phyloP scores from a whole-genome alignment of 2,797 vertebrate species.

The Pipistrellus nathusii region DNA sequence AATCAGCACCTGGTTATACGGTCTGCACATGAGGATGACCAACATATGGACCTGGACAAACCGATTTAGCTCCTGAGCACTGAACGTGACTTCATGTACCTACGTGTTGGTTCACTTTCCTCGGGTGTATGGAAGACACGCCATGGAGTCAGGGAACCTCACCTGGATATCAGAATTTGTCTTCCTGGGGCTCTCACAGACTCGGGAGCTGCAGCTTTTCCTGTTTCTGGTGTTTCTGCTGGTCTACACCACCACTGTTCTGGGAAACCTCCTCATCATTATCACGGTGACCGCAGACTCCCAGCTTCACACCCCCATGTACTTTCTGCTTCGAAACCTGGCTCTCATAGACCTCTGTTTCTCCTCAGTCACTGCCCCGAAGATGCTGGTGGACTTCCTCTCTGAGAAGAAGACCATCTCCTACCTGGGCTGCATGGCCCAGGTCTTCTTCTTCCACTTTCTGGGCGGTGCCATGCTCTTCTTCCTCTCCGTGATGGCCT shows the following conservation, averaged over 20 bases:
- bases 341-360: conserved; percentile 73
- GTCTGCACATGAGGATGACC: neutral
- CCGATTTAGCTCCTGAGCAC: neutral
- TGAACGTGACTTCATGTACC: neutral
- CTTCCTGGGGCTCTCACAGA: conserved; percentile 59
- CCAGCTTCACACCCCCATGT: conserved; percentile 70
- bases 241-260: neutral
- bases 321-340: conserved; percentile 74
- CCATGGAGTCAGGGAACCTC: conserved; percentile 32
- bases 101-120: neutral
- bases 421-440: conserved; percentile 70
- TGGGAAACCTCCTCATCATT: conserved; percentile 71
- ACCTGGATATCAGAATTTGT: conserved; percentile 45
- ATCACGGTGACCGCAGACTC: conserved; percentile 56
- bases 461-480: conserved; percentile 76
- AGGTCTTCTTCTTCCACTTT: conserved; percentile 81
- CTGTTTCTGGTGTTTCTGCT: conserved; percentile 73
- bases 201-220: neutral
- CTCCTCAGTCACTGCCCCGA: conserved; percentile 73
- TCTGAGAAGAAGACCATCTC: conserved; percentile 72
- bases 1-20: neutral
- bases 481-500: conserved; percentile 79
- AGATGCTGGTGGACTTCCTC: conserved; percentile 72
- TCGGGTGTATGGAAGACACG: neutral
- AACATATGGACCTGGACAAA: neutral